Conservation (phyloP, 2,113 vertebrate genomes). For the Actinemys pallida region DNA sequence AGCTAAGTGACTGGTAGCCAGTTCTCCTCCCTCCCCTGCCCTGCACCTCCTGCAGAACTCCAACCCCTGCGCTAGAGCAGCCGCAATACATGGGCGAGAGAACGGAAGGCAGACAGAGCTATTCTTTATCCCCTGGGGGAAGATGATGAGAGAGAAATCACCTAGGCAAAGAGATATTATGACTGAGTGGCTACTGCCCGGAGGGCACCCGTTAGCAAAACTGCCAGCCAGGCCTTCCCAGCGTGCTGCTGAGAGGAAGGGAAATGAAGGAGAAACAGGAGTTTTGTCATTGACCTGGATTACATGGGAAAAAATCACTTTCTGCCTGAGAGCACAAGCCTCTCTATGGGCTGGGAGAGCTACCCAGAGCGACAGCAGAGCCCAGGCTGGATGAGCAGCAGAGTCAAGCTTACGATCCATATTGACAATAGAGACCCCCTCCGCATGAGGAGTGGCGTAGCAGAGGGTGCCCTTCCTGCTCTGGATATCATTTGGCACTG, state of each 20-base stretch:
- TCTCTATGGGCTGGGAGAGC: no score
- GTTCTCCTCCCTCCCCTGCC: no score
- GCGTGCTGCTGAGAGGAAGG: not conserved
- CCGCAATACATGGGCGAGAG: no score
- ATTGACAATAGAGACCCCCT: no score
- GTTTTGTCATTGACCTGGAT: not conserved
- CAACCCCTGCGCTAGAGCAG: no score
- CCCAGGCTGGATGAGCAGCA: not conserved
- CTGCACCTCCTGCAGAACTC: no score
- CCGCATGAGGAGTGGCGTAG: not conserved
- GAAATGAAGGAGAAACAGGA: not conserved
- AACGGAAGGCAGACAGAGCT: no score
- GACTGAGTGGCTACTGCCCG: not conserved
- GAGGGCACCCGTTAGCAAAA: not conserved
- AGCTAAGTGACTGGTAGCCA: no score
- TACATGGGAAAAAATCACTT: not conserved
- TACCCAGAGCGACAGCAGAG: no score
- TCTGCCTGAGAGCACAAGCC: not conserved
- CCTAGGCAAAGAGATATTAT: not conserved
- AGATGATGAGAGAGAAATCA: not conserved
- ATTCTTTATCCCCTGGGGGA: not conserved
- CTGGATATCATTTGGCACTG: not conserved
- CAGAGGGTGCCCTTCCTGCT: not conserved
- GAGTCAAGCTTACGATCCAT: not conserved
- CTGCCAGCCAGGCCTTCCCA: no score